Conservation (phyloP, 2,888 invertebrate genomes). For the Troides aeacus region DNA sequence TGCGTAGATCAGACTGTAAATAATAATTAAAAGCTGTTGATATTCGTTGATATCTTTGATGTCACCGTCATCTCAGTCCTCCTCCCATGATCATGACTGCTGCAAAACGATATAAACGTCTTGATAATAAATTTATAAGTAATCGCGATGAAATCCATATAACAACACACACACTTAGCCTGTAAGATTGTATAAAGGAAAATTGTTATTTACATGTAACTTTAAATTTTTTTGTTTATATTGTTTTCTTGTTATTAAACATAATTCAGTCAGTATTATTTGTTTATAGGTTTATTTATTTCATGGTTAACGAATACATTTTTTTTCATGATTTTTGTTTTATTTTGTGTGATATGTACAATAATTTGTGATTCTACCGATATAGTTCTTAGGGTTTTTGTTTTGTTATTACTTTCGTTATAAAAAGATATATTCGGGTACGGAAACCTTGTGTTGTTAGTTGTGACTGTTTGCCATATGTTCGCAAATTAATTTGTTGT, state of each 20-base stretch:
- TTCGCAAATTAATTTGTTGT: too few relatives aligned
- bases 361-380: constrained; percentile 19
- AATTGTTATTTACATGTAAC: background rate
- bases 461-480: constrained; percentile 28
- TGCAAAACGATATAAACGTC: too few relatives aligned
- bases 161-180: background rate
- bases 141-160: too few relatives aligned
- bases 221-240: background rate
- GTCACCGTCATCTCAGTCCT: too few relatives aligned
- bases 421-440: background rate
- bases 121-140: too few relatives aligned
- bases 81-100: too few relatives aligned
- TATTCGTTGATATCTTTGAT: too few relatives aligned
- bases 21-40: too few relatives aligned
- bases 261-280: constrained; percentile 25
- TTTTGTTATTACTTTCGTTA: background rate
- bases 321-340: constrained; percentile 37
- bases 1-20: too few relatives aligned
- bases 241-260: background rate
- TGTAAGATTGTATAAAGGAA: constrained; percentile 1
- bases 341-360: constrained; percentile 44
- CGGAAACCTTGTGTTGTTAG: constrained; percentile 14
- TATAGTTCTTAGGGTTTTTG: background rate
- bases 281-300: constrained; percentile 34
- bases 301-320: constrained; percentile 46